Evolutionary conservation across 2,113 vertebrate species (phyloP), one percentile per base, ranked within the genome.

Genomic region (Periophthalmus modestus): DNA sequence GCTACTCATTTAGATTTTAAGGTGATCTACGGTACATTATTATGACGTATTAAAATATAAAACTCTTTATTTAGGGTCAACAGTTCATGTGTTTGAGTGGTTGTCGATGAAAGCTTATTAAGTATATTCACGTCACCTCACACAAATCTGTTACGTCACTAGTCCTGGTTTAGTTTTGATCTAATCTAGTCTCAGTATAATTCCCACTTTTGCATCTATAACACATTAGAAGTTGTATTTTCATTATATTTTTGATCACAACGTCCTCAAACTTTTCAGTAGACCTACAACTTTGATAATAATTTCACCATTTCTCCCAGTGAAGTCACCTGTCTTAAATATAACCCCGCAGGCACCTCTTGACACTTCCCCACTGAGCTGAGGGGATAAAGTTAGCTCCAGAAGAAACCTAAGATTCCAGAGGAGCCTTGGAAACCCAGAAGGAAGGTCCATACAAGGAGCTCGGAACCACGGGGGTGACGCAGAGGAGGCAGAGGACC

Each of bases 351-450:
- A 77, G 88, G 85, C 81, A 72, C 90, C 90, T 80, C 71, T 68
- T 85, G 78, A 77, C 89, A 89, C 88, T 86, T 87, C 85, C 85
- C 71, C 71, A 67, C 5, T 1, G 39, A 21, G 55, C 73, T 65
- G 74, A 21, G 11, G 0, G 73, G 88, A 87, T 92, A 93, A 91
- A 91, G 88, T 92, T 93, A 94, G 92, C 86, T 57, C 21, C 63
- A 70, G 19, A 76, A 77, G 93, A 88, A 94, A 94, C 88, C 54
- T 68, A 83, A 93, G 93, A 92, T 52, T 52, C 76, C 16, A 15
- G 58, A 13, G 21, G 33, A 73, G 21, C 43, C 68, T 33, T 46
- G 28, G 84, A 46, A 52, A 62, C 72, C 68, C 61, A 0, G 69
- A 50, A 63, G 15, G 16, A 57, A 79, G 83, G 59, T 58, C 39